These are phyloP conservation scores for Semotilus atromaculatus DNA, from an alignment of 2,797 vertebrate genomes.

Conservation along the genomic window DNA sequence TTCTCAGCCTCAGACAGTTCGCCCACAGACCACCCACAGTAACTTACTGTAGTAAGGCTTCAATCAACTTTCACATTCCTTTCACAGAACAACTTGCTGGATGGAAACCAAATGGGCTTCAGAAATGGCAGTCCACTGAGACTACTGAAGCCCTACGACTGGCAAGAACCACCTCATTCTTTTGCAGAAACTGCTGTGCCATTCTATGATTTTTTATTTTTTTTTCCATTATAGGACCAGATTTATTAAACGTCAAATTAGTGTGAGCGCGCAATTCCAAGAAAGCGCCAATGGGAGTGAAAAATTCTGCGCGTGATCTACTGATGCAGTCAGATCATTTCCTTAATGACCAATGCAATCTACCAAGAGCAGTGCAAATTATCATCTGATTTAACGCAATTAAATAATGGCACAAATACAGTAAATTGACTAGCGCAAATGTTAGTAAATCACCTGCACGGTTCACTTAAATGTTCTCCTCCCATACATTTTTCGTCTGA, in stretches of 20 bases:
- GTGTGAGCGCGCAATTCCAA: neutral
- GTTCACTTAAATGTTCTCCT: too few species aligned
- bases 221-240: neutral
- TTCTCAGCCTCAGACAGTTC: slow-evolving; percentile 9
- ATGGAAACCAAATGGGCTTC: neutral
- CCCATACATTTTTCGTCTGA: too few species aligned
- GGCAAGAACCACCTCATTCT: neutral
- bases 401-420: too few species aligned
- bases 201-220: neutral
- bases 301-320: neutral
- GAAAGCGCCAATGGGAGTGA: neutral
- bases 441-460: too few species aligned
- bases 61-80: slow-evolving; percentile 29
- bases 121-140: slow-evolving; percentile 13
- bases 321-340: too few species aligned
- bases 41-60: slow-evolving; percentile 29
- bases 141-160: slow-evolving; percentile 4
- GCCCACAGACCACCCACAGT: neutral
- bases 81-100: slow-evolving; percentile 15
- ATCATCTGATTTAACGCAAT: too few species aligned
- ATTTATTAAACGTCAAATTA: neutral
- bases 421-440: too few species aligned
- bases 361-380: too few species aligned
- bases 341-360: too few species aligned
- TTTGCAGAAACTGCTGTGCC: neutral